phyloP scores from a whole-genome alignment of 2,797 vertebrate genomes.

The Enteromius treurensis region DNA sequence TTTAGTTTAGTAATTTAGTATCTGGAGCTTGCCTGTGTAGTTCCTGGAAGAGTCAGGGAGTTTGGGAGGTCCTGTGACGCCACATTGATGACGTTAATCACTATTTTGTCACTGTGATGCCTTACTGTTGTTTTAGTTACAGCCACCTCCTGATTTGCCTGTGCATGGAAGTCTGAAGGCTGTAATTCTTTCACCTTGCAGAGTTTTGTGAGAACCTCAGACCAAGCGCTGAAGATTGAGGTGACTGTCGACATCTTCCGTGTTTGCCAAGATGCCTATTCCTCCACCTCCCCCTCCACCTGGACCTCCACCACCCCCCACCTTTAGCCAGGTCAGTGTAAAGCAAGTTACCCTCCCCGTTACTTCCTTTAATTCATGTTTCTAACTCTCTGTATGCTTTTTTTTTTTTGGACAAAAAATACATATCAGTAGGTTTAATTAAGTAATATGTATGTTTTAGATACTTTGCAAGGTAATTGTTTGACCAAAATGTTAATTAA shows the following conservation, averaged over 20 bases:
- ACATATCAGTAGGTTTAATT: background rate
- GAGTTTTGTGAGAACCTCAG: constrained; percentile 29
- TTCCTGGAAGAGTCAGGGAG: constrained; percentile 6
- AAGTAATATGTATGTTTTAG: background rate
- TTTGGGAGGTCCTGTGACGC: background rate
- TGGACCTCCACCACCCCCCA: constrained; percentile 89
- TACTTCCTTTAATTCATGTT: background rate
- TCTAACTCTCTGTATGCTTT: background rate
- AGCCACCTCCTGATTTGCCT: constrained; percentile 20
- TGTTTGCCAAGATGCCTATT: constrained; percentile 86
- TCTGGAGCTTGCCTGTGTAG: background rate
- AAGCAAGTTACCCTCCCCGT: background rate
- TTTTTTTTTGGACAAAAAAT: background rate
- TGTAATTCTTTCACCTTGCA: constrained; percentile 23
- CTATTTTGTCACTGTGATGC: background rate
- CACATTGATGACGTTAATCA: background rate
- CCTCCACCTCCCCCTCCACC: constrained; percentile 90
- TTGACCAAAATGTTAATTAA: background rate
- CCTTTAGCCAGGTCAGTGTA: constrained; percentile 83
- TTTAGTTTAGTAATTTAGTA: background rate
- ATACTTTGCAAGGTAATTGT: too few relatives aligned
- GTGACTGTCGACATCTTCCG: constrained; percentile 22
- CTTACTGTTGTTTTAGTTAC: background rate
- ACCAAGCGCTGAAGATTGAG: constrained; percentile 33
- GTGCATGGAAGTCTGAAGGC: background rate